Evolutionary conservation across 2,113 vertebrate genomes (phyloP).

Genomic region (Chroicocephalus ridibundus): DNA sequence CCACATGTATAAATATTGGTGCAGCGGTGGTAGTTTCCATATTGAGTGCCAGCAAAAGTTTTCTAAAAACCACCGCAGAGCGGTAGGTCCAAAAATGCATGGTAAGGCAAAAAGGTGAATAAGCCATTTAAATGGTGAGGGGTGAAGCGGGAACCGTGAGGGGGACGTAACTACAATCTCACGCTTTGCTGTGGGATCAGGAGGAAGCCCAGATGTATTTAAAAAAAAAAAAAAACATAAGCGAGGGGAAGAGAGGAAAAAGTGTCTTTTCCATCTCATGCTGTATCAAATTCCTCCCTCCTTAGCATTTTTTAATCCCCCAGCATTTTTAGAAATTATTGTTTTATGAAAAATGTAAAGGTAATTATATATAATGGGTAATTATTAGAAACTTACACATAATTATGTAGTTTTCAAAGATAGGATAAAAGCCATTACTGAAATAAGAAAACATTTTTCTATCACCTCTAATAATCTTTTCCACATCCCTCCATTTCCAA

Average conservation of each 20-base stretch:
- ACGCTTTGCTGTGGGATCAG: background rate
- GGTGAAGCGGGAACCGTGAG: background rate
- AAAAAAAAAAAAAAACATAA: background rate
- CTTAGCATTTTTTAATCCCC: background rate
- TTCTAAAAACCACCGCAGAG: background rate
- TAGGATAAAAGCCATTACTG: background rate
- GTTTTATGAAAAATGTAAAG: background rate
- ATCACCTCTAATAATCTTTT: background rate
- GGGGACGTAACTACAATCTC: background rate
- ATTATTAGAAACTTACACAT: background rate
- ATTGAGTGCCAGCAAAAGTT: background rate
- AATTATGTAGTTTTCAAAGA: background rate
- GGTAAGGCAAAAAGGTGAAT: background rate
- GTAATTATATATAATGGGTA: background rate
- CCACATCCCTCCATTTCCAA: background rate
- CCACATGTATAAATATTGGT: slow-evolving; percentile 1
- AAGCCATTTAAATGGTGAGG: background rate
- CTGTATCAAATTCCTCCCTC: background rate
- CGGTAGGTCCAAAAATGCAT: background rate
- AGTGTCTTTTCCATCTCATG: background rate
- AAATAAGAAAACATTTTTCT: background rate
- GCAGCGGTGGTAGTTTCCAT: background rate
- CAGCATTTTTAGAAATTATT: background rate
- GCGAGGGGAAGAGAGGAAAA: background rate
- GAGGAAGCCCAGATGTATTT: background rate